phyloP scores from a whole-genome alignment of 2,888 invertebrate genomes.

The Cosmorhoe ocellata region DNA sequence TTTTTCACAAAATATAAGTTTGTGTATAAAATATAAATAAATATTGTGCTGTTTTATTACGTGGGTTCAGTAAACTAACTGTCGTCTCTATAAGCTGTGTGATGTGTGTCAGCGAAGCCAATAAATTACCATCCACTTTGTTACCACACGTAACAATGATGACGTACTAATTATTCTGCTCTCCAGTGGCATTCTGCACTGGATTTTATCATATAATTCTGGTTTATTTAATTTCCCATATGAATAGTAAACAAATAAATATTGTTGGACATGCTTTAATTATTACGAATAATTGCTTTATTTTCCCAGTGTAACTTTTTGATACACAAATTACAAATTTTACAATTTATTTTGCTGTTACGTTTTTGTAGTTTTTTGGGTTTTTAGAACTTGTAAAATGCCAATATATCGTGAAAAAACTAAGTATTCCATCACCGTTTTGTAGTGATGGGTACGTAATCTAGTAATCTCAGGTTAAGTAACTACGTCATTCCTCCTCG shows the following conservation, averaged over 20 bases:
- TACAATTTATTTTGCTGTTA: too few relatives aligned
- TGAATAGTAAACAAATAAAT: not conserved
- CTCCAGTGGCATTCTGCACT: constrained; percentile 25
- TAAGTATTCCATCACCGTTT: not conserved
- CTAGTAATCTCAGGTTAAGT: too few relatives aligned
- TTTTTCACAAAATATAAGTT: too few relatives aligned
- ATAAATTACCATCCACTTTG: constrained; percentile 30
- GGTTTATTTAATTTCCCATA: not conserved
- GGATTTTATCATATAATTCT: constrained; percentile 30
- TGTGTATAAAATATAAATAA: too few relatives aligned
- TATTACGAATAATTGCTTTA: too few relatives aligned
- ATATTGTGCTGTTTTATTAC: too few relatives aligned
- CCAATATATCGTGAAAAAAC: not conserved
- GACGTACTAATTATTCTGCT: constrained; percentile 28
- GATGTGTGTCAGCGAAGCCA: constrained; percentile 34
- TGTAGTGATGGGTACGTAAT: too few relatives aligned
- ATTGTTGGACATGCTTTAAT: too few relatives aligned
- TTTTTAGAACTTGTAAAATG: too few relatives aligned
- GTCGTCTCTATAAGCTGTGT: constrained; percentile 10
- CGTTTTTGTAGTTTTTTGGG: too few relatives aligned
- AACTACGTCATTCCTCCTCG: not conserved
- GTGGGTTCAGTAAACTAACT: constrained; percentile 1
- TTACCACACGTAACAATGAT: constrained; percentile 21
- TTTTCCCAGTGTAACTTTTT: too few relatives aligned
- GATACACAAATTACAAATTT: too few relatives aligned